Percentiles rank a stretch among this genome's conserved stretches.
Conservation (phyloP, 2,888 invertebrate species). For the Scelioninae gen. 1 region DNA sequence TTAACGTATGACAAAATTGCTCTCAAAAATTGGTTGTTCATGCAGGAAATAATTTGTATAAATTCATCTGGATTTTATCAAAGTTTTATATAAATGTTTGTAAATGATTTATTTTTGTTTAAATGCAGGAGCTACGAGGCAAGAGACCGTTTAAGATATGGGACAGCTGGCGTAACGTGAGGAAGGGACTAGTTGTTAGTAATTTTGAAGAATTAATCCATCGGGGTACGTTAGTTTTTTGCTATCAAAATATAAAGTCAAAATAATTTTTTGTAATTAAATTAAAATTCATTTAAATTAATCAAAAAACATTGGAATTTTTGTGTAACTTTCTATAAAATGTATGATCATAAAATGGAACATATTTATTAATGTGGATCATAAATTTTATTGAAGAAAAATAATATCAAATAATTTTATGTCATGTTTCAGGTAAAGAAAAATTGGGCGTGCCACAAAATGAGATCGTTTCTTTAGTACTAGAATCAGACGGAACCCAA, state of each 20-base stretch:
- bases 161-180: constrained; percentile 96
- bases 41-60: background rate
- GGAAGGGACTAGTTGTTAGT: constrained; percentile 96
- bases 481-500: constrained; percentile 98
- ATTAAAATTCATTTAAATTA: no score
- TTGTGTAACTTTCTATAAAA: no score
- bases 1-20: background rate
- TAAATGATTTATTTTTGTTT: constrained; percentile 17
- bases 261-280: no score
- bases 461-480: constrained; percentile 94
- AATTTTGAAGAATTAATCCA: constrained; percentile 95
- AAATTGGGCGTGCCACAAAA: constrained; percentile 94
- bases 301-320: no score
- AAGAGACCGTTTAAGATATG: constrained; percentile 99
- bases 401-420: background rate
- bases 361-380: no score
- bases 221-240: constrained; percentile 87
- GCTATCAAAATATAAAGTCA: background rate
- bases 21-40: background rate
- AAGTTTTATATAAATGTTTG: background rate
- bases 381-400: constrained; percentile 15
- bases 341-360: no score
- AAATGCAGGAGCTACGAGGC: constrained; percentile 94
- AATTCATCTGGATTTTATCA: no score
- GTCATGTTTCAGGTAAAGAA: constrained; percentile 89